phyloP scores from a whole-genome alignment of 2,888 invertebrate species.

The Amphipyra tragopoginis region DNA sequence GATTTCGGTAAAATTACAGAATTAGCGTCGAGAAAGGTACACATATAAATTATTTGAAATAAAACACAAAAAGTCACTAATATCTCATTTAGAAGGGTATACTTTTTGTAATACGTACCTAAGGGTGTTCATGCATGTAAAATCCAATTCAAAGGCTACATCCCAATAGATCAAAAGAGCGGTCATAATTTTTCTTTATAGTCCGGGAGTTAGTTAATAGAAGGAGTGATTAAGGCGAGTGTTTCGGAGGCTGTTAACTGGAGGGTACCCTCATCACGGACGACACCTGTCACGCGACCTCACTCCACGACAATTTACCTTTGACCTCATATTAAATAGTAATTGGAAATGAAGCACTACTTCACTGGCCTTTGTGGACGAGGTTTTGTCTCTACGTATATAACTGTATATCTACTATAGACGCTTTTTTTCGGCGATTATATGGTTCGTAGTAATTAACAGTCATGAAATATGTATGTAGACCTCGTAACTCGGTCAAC shows the following conservation, averaged over 20 bases:
- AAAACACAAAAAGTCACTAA: too few species aligned
- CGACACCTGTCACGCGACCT: slow-evolving; percentile 66
- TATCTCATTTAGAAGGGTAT: too few species aligned
- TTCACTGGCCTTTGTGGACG: slow-evolving; percentile 26
- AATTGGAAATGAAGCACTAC: slow-evolving; percentile 58
- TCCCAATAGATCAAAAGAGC: not conserved
- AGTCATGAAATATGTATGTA: too few species aligned
- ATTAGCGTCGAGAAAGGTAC: too few species aligned
- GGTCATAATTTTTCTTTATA: slow-evolving; percentile 4
- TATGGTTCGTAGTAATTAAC: not conserved
- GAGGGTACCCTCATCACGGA: slow-evolving; percentile 63
- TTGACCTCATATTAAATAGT: slow-evolving; percentile 64
- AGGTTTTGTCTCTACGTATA: not conserved
- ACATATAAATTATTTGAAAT: too few species aligned
- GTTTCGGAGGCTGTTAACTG: slow-evolving; percentile 48
- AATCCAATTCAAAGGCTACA: too few species aligned
- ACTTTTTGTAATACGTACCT: too few species aligned
- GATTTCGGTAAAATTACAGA: too few species aligned
- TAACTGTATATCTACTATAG: not conserved
- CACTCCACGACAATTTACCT: slow-evolving; percentile 60
- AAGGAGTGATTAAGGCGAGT: slow-evolving; percentile 53
- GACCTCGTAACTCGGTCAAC: too few species aligned
- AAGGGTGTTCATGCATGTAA: too few species aligned
- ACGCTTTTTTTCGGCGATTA: not conserved
- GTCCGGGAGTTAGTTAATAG: slow-evolving; percentile 40